Base-by-base conservation (phyloP, 2,888 invertebrate genomes). In the Gortyna flavago region DNA sequence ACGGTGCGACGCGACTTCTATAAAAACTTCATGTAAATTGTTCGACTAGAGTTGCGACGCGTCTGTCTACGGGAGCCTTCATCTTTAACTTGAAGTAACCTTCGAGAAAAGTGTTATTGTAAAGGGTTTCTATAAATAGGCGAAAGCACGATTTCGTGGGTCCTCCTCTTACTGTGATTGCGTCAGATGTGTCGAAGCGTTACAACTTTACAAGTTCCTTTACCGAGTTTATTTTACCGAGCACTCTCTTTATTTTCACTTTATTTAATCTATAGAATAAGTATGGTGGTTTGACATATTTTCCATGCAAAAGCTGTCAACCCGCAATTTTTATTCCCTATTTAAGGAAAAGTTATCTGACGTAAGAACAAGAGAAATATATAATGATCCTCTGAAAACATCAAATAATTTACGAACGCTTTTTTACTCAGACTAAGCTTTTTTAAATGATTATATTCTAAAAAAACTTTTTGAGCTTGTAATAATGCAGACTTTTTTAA, bases 81-180 rank as follows among this genome's bases (percentile, higher is more conserved):
- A 16, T 1, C 4, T 73, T 62, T 13, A 5, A 29, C 21, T n/a
- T 7, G 44, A 38, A 29, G 29, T 35, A 25, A 29, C 25, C 29
- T 75, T n/a, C 18, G 1, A n/a, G 7, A n/a, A 7, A 0, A 48
- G 16, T 65, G 29, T 32, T n/a, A 64, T 59, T 72, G 48, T 51
- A n/a, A 41, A 78, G 48, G 77, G n/a, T 59, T 72, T 41, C 41
- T 61, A 78, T 61, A 66, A 78, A 72, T 51, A 65, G 29, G 16
- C 4, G 7, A 29, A 18, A 41, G 5, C 41, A 41, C 13, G 9
- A 18, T 66, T 57, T 41, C 8, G 16, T 11, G 7, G 44, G n/a
- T 54, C 9, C 9, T 13, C 8, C 21, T 66, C 9, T 67, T 35
- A 66, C 13, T 29, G 3, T 29, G 65, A 41, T 61, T 80, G 51